These are phyloP conservation scores for Drosophila bocqueti DNA, from an alignment of 1,140 invertebrate genomes.

Conservation along the genomic window DNA sequence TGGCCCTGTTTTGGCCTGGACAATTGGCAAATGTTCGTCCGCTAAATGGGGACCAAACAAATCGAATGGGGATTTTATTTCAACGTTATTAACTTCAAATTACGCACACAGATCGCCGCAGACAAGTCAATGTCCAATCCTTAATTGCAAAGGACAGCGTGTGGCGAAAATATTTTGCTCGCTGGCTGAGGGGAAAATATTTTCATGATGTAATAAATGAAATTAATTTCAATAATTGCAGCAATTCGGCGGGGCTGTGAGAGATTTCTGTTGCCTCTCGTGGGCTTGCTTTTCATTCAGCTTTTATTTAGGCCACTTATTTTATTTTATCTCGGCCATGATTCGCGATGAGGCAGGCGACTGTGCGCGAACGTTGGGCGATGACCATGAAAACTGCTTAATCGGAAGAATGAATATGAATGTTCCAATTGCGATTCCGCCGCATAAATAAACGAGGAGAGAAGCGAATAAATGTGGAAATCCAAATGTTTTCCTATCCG, in stretches of 20 bases:
- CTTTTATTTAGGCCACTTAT: slow-evolving; percentile 81
- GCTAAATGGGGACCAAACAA: slow-evolving; percentile 47
- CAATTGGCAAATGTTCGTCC: slow-evolving; percentile 35
- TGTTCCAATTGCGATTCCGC: slow-evolving; percentile 42
- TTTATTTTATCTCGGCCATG: slow-evolving; percentile 68
- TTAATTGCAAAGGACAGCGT: slow-evolving; percentile 75
- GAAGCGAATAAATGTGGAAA: slow-evolving; percentile 68
- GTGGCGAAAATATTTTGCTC: slow-evolving; percentile 62
- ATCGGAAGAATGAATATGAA: slow-evolving; percentile 81
- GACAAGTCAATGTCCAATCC: slow-evolving; percentile 46
- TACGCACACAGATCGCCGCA: slow-evolving; percentile 35
- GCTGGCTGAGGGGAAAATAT: slow-evolving; percentile 45
- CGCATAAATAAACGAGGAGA: slow-evolving; percentile 61
- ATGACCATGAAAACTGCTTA: slow-evolving; percentile 83
- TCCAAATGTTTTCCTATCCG: slow-evolving; percentile 61
- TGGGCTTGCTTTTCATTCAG: background rate
- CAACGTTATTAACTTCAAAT: slow-evolving; percentile 77
- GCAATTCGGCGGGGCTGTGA: slow-evolving; percentile 52
- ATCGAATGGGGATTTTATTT: slow-evolving; percentile 68
- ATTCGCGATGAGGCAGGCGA: slow-evolving; percentile 37
- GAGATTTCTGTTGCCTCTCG: slow-evolving; percentile 6
- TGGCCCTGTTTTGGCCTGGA: slow-evolving; percentile 24
- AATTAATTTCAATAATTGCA: slow-evolving; percentile 82
- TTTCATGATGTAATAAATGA: slow-evolving; percentile 82
- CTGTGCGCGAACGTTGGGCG: slow-evolving; percentile 66